phyloP scores from a whole-genome alignment of 2,888 invertebrate genomes.

The Ligdia adustata region DNA sequence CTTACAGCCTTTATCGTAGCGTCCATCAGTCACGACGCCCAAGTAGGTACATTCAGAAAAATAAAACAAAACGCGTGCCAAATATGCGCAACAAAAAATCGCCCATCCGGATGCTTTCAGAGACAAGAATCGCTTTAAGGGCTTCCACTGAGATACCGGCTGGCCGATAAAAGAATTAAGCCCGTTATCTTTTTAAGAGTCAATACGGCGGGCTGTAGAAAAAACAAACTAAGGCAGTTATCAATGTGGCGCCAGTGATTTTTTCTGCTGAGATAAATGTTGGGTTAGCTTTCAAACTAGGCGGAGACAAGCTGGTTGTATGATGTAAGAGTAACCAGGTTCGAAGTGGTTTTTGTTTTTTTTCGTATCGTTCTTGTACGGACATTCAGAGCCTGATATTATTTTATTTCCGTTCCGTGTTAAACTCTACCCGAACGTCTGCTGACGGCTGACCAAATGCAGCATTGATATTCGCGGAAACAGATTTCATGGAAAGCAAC shows the following conservation, averaged over 20 bases:
- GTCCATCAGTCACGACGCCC: slow-evolving; percentile 7
- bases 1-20: slow-evolving; percentile 44
- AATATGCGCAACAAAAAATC: slow-evolving; percentile 52
- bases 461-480: slow-evolving; percentile 51
- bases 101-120: slow-evolving; percentile 50
- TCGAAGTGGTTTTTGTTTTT: slow-evolving; percentile 1
- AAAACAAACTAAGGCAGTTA: slow-evolving; percentile 45
- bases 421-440: neutral
- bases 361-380: too few relatives aligned
- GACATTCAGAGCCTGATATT: neutral
- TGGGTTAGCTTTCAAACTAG: slow-evolving; percentile 38
- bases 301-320: slow-evolving; percentile 27
- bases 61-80: slow-evolving; percentile 64
- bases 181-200: slow-evolving; percentile 44
- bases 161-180: slow-evolving; percentile 52
- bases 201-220: slow-evolving; percentile 39
- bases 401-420: slow-evolving; percentile 7
- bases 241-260: slow-evolving; percentile 26
- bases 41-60: slow-evolving; percentile 33
- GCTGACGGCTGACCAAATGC: slow-evolving; percentile 44
- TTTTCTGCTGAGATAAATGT: slow-evolving; percentile 39
- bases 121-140: slow-evolving; percentile 59
- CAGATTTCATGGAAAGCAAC: slow-evolving; percentile 55
- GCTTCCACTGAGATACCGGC: slow-evolving; percentile 50
- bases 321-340: slow-evolving; percentile 3